Conservation (phyloP, 2,113 vertebrate species). For the Anthoscopus minutus region DNA sequence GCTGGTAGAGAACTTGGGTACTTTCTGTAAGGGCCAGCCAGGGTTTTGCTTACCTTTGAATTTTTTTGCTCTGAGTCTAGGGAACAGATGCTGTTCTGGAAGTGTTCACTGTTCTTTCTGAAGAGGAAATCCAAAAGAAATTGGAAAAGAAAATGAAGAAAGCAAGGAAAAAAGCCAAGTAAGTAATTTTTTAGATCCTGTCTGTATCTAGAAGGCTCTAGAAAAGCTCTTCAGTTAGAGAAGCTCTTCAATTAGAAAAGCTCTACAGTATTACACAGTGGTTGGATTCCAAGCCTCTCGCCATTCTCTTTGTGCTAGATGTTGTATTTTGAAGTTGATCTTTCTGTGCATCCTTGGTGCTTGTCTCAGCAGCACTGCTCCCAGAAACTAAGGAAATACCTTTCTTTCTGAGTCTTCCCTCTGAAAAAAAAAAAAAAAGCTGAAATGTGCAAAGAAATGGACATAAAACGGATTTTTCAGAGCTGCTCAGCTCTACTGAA, state of each 20-base stretch:
- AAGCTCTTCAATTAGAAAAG: not conserved
- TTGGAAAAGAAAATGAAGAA: slow-evolving; percentile 87
- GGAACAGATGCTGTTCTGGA: slow-evolving; percentile 84
- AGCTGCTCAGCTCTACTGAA: not conserved
- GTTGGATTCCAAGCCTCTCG: not conserved
- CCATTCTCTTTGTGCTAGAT: not conserved
- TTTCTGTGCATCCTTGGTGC: not conserved
- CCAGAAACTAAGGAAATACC: not conserved
- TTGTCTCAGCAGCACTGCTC: not conserved
- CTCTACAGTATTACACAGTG: not conserved
- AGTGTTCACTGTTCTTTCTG: slow-evolving; percentile 84
- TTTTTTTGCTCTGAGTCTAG: slow-evolving; percentile 56
- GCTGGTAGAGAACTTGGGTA: not conserved
- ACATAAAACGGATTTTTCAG: not conserved
- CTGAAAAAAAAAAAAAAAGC: not conserved
- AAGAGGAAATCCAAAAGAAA: slow-evolving; percentile 81
- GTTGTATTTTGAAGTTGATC: not conserved
- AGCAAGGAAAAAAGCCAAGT: slow-evolving; percentile 87
- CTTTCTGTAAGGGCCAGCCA: not conserved
- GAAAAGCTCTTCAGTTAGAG: not conserved
- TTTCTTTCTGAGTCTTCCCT: not conserved
- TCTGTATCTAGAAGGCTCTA: not conserved
- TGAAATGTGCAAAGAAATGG: not conserved
- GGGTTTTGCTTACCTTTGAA: not conserved
- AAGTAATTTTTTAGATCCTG: not conserved